These are phyloP conservation scores for Metopolophium dirhodum DNA, from an alignment of 1,140 invertebrate genomes.

Conservation along the genomic window DNA sequence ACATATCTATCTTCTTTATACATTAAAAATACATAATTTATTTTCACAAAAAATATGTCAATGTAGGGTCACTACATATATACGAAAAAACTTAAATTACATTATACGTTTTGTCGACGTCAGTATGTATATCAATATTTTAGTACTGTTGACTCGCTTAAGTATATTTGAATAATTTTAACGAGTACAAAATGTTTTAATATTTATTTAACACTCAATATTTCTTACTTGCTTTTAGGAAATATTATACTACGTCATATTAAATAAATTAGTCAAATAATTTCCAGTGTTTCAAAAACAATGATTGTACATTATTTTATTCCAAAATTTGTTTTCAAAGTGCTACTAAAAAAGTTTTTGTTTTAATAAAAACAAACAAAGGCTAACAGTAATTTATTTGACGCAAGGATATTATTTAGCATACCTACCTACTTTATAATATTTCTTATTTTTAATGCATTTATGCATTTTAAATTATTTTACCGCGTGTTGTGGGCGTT, in stretches of 20 bases:
- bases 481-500: background rate
- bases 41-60: too few species aligned
- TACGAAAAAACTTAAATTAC: too few species aligned
- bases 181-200: background rate
- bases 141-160: background rate
- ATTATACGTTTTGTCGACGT: too few species aligned
- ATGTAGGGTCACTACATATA: too few species aligned
- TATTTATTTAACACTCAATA: too few species aligned
- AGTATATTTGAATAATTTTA: background rate
- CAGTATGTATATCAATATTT: background rate
- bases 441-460: background rate
- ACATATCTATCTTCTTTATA: too few species aligned
- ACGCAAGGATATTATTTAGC: background rate
- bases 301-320: background rate
- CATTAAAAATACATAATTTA: too few species aligned
- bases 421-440: background rate
- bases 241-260: background rate
- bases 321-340: too few species aligned
- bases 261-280: too few species aligned
- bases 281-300: background rate
- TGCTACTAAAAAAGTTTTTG: background rate
- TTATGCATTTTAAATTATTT: background rate
- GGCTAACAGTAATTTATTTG: background rate
- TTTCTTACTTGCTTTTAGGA: too few species aligned
- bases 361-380: background rate